A percentile compares a stretch with the other conserved stretches of the same genome.
Conservation (phyloP, 2,888 invertebrate genomes). For the Ceratothoa steindachneri region DNA sequence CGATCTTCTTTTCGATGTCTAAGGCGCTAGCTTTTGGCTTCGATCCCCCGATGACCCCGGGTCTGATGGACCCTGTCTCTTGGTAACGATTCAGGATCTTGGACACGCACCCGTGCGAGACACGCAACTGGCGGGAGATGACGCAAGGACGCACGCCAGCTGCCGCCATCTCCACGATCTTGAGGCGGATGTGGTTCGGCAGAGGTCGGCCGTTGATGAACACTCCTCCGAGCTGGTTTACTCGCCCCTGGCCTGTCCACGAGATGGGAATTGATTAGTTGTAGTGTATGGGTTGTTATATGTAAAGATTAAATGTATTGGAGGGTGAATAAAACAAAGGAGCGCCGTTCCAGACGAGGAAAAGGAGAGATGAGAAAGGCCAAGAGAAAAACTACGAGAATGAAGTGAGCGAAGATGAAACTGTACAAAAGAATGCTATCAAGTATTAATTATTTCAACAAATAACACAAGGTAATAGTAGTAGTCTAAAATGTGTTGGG, state of each 20-base stretch:
- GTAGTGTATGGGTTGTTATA: too few species aligned
- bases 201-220: conserved; percentile 96
- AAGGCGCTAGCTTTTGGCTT: conserved; percentile 90
- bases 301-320: too few species aligned
- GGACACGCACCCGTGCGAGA: too few species aligned
- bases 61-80: conserved; percentile 91
- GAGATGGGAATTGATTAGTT: not conserved
- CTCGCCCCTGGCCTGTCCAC: conserved; percentile 44
- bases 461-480: too few species aligned
- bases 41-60: conserved; percentile 89
- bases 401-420: too few species aligned
- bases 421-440: too few species aligned
- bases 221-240: conserved; percentile 90
- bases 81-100: conserved; percentile 93
- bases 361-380: too few species aligned
- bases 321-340: too few species aligned
- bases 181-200: conserved; percentile 90
- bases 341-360: too few species aligned
- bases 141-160: conserved; percentile 91
- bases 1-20: conserved; percentile 84
- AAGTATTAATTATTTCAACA: too few species aligned
- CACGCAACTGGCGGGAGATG: conserved; percentile 87
- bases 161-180: conserved; percentile 95
- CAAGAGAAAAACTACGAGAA: too few species aligned
- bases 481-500: too few species aligned